These are phyloP conservation scores for Fratercula arctica DNA, from an alignment of 2,797 vertebrate species.

Conservation along the genomic window DNA sequence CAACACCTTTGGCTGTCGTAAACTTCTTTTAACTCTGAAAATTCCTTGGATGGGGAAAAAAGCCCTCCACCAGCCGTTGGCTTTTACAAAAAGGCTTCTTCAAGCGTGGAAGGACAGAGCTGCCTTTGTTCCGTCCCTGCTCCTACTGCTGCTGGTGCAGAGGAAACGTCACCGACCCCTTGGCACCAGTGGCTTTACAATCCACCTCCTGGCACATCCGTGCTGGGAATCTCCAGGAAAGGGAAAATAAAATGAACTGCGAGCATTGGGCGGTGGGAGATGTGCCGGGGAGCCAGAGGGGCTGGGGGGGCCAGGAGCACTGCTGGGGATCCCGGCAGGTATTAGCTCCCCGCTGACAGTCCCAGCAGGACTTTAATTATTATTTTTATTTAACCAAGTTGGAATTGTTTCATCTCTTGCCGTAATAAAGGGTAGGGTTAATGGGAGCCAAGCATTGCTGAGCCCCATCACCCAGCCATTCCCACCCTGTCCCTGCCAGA, in stretches of 20 bases:
- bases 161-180: background rate
- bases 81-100: background rate
- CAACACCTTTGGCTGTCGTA: background rate
- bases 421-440: rapidly evolving
- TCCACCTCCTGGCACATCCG: background rate
- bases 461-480: background rate
- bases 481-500: background rate
- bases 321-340: background rate
- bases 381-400: background rate
- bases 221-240: background rate
- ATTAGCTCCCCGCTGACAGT: background rate
- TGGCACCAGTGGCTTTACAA: background rate
- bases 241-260: rapidly evolving
- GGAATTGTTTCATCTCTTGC: background rate
- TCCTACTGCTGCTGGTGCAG: background rate
- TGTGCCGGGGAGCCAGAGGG: background rate
- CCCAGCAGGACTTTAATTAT: background rate
- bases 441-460: background rate
- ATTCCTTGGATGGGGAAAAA: background rate
- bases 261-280: background rate
- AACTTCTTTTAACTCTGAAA: background rate
- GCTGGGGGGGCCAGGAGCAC: background rate
- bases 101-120: background rate
- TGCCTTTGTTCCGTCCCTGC: background rate
- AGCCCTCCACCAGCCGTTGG: background rate